Evolutionary conservation across 2,888 invertebrate species (phyloP), one percentile per base, ranked within the genome.

Genomic region (Oscheius sp.): DNA sequence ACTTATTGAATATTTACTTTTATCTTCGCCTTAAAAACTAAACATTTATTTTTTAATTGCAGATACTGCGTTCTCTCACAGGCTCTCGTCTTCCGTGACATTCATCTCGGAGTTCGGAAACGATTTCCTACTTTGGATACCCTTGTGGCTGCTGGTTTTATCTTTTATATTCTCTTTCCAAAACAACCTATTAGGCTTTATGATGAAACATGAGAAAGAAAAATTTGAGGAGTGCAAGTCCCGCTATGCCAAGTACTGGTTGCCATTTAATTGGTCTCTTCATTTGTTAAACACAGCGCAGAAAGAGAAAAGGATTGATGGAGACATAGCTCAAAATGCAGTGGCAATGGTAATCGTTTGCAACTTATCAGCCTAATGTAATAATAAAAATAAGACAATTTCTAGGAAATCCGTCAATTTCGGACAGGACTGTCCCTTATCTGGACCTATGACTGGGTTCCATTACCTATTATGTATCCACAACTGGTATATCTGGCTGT

Each of bases 251-350:
- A 81, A 80, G 54, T 83, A 82, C 62, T 82, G 82, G 82, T 67
- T 82, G 6, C 81, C 81, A 0, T 75, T 80, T 61, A 81, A 82
- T 57, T 82, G 82, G 82, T 70, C 72, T 8, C 77, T 80, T 44
- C 54, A 74, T 50, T 50, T 82, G 62, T 33, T 83, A 28, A 76
- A 76, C 32, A 67, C 66, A 28, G 76, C 76, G 2, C 62, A 71
- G 17, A 49, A 66, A 41, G 76, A 76, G 56, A 72, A 72, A 24
- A 41, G 74, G 20, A 68, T 76, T 17, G 74, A 74, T 26, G 65
- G 67, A 14, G 64, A 69, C 0, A 70, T 71, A 28, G 67, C 72
- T 9, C 70, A 71, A 47, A 71, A 74, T 61, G 71, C 74, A 2
- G 70, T 76, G 20, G 74, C 74, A 2, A 68, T 72, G 75, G 75